phyloP scores from a whole-genome alignment of 2,113 vertebrate genomes.

The Lampris incognitus region DNA sequence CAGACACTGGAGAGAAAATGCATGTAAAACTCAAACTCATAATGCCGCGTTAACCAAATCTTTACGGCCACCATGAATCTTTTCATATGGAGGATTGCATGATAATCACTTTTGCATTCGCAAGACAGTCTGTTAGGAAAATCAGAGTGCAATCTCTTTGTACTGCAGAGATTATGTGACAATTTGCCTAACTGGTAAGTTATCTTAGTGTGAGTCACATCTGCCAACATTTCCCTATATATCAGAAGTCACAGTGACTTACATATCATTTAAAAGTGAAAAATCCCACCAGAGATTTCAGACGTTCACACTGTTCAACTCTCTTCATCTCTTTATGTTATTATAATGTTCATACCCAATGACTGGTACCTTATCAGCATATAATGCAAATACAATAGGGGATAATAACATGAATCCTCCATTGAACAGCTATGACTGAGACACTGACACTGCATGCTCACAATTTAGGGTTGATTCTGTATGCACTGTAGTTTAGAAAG shows the following conservation, averaged over 20 bases:
- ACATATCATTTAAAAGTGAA: constrained; percentile 7
- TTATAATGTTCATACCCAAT: background rate
- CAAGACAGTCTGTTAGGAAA: constrained; percentile 64
- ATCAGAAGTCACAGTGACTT: constrained; percentile 14
- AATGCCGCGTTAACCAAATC: constrained; percentile 13
- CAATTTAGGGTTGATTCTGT: no score
- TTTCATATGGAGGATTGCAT: constrained; percentile 11
- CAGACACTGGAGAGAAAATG: no score
- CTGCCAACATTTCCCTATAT: constrained; percentile 38
- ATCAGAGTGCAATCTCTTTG: constrained; percentile 55
- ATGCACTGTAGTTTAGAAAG: no score
- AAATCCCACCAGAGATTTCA: constrained; percentile 23
- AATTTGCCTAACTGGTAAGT: constrained; percentile 76
- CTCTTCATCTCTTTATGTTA: background rate
- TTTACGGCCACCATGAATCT: background rate
- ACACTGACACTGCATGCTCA: no score
- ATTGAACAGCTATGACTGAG: no score
- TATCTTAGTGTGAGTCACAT: constrained; percentile 37
- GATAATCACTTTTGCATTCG: constrained; percentile 42
- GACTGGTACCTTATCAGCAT: background rate
- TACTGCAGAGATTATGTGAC: constrained; percentile 37
- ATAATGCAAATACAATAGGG: background rate
- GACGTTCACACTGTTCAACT: background rate
- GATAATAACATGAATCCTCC: background rate
- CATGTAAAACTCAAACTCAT: no score